Evolutionary conservation across 2,888 invertebrate species (phyloP).

Genomic region (Ommatoiulus sabulosus): DNA sequence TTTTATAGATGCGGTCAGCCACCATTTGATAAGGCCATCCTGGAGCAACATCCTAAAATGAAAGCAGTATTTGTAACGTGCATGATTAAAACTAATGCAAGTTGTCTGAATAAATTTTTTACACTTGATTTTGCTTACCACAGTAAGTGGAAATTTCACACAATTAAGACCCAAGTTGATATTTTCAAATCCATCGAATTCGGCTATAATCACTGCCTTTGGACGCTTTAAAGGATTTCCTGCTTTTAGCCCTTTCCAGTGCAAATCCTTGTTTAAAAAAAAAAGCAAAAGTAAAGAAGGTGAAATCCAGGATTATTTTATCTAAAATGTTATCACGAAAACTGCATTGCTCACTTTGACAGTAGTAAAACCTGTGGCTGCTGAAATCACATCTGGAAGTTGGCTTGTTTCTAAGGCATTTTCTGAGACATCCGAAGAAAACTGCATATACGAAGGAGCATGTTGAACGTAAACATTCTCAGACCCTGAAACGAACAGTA

Average conservation of each 20-base stretch:
- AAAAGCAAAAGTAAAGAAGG: background rate
- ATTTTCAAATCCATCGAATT: conserved; percentile 75
- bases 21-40: conserved; percentile 56
- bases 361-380: conserved; percentile 49
- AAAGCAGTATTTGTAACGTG: background rate
- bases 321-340: background rate
- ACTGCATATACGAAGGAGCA: conserved; percentile 52
- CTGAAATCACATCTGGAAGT: conserved; percentile 52
- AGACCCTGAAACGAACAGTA: conserved; percentile 26
- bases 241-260: conserved; percentile 78
- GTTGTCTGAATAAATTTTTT: background rate
- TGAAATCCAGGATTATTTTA: background rate
- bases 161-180: conserved; percentile 47
- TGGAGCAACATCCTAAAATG: conserved; percentile 59
- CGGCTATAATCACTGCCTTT: conserved; percentile 78
- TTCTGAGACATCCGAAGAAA: conserved; percentile 35
- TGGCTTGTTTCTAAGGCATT: conserved; percentile 48
- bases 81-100: background rate
- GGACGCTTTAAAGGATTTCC: conserved; percentile 79
- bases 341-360: background rate
- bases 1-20: conserved; percentile 60
- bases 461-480: conserved; percentile 53
- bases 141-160: conserved; percentile 54
- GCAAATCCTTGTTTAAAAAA: conserved; percentile 49
- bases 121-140: conserved; percentile 49